These are phyloP conservation scores for Ptychodera flava DNA, from an alignment of 35 echinoderm and acorn worm species.

Conservation along the genomic window DNA sequence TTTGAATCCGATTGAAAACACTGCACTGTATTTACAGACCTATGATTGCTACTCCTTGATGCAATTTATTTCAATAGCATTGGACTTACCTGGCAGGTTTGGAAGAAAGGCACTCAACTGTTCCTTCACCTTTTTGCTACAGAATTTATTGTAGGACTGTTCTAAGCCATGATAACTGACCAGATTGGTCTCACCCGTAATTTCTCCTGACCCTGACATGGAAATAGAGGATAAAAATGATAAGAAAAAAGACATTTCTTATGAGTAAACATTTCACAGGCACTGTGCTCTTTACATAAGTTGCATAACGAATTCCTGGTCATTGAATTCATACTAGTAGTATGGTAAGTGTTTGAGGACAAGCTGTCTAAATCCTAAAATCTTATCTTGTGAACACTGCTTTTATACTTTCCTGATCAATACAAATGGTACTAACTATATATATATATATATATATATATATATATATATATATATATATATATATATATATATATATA, in stretches of 20 bases:
- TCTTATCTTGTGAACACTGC: too few relatives aligned
- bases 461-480: too few relatives aligned
- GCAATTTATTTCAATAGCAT: too few relatives aligned
- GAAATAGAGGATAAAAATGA: slow-evolving; percentile 14
- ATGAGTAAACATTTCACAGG: not conserved
- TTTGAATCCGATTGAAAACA: too few relatives aligned
- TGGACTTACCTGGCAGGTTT: slow-evolving; percentile 89
- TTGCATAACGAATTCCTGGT: not conserved
- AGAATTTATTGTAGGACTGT: slow-evolving; percentile 90
- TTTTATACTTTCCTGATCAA: too few relatives aligned
- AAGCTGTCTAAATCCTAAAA: not conserved
- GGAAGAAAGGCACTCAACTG: slow-evolving; percentile 95
- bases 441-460: too few relatives aligned
- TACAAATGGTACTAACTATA: too few relatives aligned
- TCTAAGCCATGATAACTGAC: slow-evolving; percentile 90
- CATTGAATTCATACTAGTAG: not conserved
- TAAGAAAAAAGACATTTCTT: not conserved
- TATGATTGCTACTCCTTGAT: too few relatives aligned
- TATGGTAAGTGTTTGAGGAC: not conserved
- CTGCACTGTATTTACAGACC: too few relatives aligned
- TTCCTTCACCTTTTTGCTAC: slow-evolving; percentile 90
- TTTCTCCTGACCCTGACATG: slow-evolving; percentile 42
- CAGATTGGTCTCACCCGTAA: slow-evolving; percentile 92
- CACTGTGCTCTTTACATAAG: not conserved
- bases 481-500: too few relatives aligned